A percentile compares a stretch with the other conserved stretches of the same genome.
phyloP scores from a whole-genome alignment of 30 jellyfish, hydroid and myxozoan genomes.

The Calvadosia cruxmelitensis region DNA sequence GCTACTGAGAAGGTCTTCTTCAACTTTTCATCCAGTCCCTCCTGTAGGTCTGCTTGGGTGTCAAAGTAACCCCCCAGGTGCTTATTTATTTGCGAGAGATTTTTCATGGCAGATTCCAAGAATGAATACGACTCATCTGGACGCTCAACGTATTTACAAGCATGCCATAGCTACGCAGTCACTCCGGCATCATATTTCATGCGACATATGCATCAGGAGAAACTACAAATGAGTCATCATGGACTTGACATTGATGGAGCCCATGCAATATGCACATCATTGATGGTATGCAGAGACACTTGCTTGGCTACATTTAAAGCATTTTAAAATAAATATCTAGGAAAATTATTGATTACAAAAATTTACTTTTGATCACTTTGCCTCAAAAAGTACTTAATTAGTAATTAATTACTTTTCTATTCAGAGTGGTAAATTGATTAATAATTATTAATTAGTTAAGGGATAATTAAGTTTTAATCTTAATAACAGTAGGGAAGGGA shows the following conservation, averaged over 20 bases:
- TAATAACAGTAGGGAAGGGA: background rate
- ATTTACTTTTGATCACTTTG: background rate
- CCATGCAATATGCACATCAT: conserved; percentile 60
- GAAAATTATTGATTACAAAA: background rate
- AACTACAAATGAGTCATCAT: conserved; percentile 68
- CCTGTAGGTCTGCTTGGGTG: no score
- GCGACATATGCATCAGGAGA: conserved; percentile 57
- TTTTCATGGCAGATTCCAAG: no score
- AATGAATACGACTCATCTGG: conserved; percentile 55
- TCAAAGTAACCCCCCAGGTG: no score
- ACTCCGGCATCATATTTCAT: conserved; percentile 76
- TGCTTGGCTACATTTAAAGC: background rate
- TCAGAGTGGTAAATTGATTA: background rate
- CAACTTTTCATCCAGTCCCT: no score
- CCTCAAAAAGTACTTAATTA: background rate
- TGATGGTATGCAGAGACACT: conserved; percentile 77
- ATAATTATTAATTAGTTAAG: background rate
- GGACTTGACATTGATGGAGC: conserved; percentile 82
- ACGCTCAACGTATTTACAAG: conserved; percentile 48
- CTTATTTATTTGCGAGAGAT: no score
- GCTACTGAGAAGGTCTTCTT: no score
- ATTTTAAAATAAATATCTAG: background rate
- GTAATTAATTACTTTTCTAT: background rate
- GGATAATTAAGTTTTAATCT: background rate
- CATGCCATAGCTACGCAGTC: conserved; percentile 71